These are phyloP conservation scores for Nyctalus aviator DNA, from an alignment of 2,797 vertebrate genomes.

Conservation along the genomic window DNA sequence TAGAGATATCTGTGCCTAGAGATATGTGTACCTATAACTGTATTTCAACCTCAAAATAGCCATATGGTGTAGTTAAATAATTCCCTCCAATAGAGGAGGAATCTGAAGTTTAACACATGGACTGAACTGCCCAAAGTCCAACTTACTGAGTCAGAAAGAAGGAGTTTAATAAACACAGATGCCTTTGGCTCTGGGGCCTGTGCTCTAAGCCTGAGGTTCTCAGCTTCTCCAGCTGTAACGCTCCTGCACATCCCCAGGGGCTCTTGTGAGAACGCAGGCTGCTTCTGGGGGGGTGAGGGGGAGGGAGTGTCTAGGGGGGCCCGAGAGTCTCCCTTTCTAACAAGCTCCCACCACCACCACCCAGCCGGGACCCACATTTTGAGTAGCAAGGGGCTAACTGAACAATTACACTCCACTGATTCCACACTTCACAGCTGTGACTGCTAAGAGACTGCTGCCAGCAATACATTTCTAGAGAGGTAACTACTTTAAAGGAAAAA, in stretches of 20 bases:
- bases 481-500: not conserved
- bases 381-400: not conserved
- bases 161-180: not conserved
- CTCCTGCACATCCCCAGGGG: fast-evolving
- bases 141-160: not conserved
- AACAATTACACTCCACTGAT: not conserved
- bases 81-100: not conserved
- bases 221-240: not conserved
- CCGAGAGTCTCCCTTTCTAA: not conserved
- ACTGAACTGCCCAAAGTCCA: not conserved
- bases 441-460: not conserved
- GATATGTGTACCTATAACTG: not conserved
- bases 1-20: not conserved
- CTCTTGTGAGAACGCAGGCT: not conserved
- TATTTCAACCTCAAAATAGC: not conserved
- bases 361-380: not conserved
- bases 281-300: fast-evolving
- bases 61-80: not conserved
- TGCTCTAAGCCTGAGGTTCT: not conserved
- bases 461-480: not conserved
- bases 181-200: not conserved
- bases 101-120: not conserved
- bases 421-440: not conserved
- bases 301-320: too few species aligned
- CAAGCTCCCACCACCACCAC: not conserved